Base-by-base conservation (phyloP, 2,888 invertebrate species). In the Mythimna impura region DNA sequence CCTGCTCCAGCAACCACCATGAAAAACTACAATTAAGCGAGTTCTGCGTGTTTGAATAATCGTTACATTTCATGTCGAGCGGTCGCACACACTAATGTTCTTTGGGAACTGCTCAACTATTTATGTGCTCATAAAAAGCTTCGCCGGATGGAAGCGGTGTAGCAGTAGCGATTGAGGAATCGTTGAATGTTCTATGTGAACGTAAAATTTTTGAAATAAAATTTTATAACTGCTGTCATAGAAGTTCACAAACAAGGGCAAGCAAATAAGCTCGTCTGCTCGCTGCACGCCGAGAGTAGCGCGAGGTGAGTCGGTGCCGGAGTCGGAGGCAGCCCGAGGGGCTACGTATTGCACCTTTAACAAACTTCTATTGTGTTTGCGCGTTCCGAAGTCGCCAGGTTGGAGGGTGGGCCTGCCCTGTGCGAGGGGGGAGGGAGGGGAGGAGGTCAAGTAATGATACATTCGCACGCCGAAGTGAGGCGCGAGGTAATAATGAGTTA, bases 401-500 rank as follows among this genome's bases (percentile, higher is more conserved):
- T 66, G 80, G 75, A 67, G 76, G 78, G 76, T 58, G 66, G 60
- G 60, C 12, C 34, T 73, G 76, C 68, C 17, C 25, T 73, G 76
- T 67, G 73, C 70, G 67, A 57, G 66, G 71, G 73, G 14, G 12
- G 40, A 0, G 22, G 75, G 65, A 74, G 68, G 78, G 69, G 73
- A 71, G 75, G 81, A 73, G 85, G 84, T 83, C 88, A 74, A 90
- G 94, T 94, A 94, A 95, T 96, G 95, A 96, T 96, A 95, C 96
- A 95, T 95, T 93, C 94, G 85, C 83, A 85, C 87, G 93, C 91
- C 93, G 91, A 91, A 94, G 91, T 93, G 94, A 94, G 94, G 94
- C 93, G 94, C 95, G 95, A 96, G 94, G 95, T 96, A 96, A 96
- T 96, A 96, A 96, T 96, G 96, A 96, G 94, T 96, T 96, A 96